Evolutionary conservation across 2,888 invertebrate genomes (phyloP).

Genomic region (Rhogogaster chlorosoma): DNA sequence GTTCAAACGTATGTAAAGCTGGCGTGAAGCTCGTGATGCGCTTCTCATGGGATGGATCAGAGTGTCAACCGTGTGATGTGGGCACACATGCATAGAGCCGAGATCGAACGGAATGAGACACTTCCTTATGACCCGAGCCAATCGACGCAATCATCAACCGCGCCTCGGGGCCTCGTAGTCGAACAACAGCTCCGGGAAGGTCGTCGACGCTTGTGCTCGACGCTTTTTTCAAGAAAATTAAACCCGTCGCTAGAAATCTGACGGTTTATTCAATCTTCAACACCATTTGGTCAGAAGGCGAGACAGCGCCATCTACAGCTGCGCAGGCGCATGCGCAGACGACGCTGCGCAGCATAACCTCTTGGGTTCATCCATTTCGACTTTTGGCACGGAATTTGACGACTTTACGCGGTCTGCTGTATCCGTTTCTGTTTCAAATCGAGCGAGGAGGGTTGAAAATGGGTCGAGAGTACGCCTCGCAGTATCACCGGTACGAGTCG

Average conservation of each 20-base stretch:
- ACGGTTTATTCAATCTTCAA: too few species aligned
- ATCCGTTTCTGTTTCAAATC: background rate
- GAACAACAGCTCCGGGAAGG: background rate
- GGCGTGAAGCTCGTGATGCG: conserved; percentile 64
- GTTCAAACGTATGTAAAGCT: conserved; percentile 73
- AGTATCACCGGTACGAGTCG: conserved; percentile 14
- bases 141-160: background rate
- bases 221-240: background rate
- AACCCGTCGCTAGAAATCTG: background rate
- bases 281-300: background rate
- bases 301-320: background rate
- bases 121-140: conserved; percentile 22
- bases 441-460: background rate
- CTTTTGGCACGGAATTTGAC: background rate
- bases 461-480: conserved; percentile 37
- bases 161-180: background rate
- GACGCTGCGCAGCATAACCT: background rate
- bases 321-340: conserved; percentile 14
- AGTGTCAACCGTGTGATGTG: background rate
- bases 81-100: background rate
- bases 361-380: background rate
- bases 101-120: conserved; percentile 5
- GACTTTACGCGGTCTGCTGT: background rate
- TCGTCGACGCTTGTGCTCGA: background rate
- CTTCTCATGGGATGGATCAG: conserved; percentile 5